Evolutionary conservation across 2,113 vertebrate genomes (phyloP).

Genomic region (Syngnathus scovelli): DNA sequence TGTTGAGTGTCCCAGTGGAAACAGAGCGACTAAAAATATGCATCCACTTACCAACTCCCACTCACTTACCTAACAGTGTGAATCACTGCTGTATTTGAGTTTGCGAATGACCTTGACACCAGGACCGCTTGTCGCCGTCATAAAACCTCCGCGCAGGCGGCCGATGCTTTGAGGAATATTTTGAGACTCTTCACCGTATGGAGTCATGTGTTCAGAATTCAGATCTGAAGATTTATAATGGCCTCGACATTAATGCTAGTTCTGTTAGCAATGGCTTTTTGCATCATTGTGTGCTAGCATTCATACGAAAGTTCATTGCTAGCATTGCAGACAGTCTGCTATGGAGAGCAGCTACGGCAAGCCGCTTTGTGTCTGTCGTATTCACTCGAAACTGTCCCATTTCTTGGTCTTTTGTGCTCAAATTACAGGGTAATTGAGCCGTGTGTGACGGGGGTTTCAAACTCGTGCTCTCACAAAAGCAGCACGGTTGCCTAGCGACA

Average conservation of each 20-base stretch:
- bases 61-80: slow-evolving; percentile 65
- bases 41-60: slow-evolving; percentile 49
- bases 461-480: slow-evolving; percentile 40
- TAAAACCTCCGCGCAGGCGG: neutral
- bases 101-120: slow-evolving; percentile 58
- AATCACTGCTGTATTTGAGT: slow-evolving; percentile 57
- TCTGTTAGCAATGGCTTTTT: too few relatives aligned
- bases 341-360: neutral
- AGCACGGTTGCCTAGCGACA: slow-evolving; percentile 54
- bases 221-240: too few relatives aligned
- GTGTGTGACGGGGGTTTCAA: slow-evolving; percentile 42
- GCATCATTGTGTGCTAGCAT: too few relatives aligned
- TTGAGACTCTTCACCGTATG: neutral
- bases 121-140: neutral
- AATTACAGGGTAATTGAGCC: slow-evolving; percentile 56
- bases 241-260: too few relatives aligned
- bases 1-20: slow-evolving; percentile 22
- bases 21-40: slow-evolving; percentile 56
- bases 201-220: too few relatives aligned
- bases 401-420: slow-evolving; percentile 38
- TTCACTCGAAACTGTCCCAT: neutral
- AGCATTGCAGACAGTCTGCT: neutral
- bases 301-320: neutral
- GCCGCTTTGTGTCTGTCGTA: neutral
- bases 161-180: neutral